Evolutionary conservation across 1,140 invertebrate genomes (phyloP), one percentile per base, ranked within the genome.

Genomic region (Euglossa dilemma): DNA sequence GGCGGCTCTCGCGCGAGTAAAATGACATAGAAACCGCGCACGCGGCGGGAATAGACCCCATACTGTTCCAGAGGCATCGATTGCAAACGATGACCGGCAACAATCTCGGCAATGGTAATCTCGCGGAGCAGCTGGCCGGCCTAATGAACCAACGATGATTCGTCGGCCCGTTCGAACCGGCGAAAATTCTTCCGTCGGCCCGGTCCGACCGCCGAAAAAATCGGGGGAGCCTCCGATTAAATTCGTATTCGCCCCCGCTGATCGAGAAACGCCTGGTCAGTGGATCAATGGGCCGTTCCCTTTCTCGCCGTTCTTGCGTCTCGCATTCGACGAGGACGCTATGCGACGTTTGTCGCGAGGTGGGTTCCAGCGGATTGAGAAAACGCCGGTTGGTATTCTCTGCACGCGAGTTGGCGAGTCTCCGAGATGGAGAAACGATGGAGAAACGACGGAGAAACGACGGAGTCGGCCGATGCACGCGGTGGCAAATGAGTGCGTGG

Each of bases 71-170:
- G 43, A 47, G 56, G 85, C 85, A 88, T 88, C 87, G 86, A 88
- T 88, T 88, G 87, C 87, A 87, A 85, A 87, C 80, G 87, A 88
- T 88, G 87, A 88, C 83, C 86, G 54, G 87, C 87, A 88, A 88
- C 72, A 87, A 88, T 88, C 86, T 72, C 82, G 83, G 76, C 86
- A 85, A 83, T 87, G 77, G 83, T 87, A 83, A 85, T 85, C 79
- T 82, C 43, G 5, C 54, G 36, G 70, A 72, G 87, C 86, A 87
- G 79, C 83, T 87, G 86, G 83, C 52, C 83, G 50, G 80, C 67
- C 75, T 88, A 87, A 88, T 88, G 87, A 85, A 87, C 87, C 54
- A 63, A 85, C 78, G 86, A 88, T 88, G 87, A 88, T 85, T 88
- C 87, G 83, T 84, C 86, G 66, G 64, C 63, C 71, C 69, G 23